Evolutionary conservation across 2,113 vertebrate species (phyloP).

Genomic region (Rhinolophus ferrumequinum): DNA sequence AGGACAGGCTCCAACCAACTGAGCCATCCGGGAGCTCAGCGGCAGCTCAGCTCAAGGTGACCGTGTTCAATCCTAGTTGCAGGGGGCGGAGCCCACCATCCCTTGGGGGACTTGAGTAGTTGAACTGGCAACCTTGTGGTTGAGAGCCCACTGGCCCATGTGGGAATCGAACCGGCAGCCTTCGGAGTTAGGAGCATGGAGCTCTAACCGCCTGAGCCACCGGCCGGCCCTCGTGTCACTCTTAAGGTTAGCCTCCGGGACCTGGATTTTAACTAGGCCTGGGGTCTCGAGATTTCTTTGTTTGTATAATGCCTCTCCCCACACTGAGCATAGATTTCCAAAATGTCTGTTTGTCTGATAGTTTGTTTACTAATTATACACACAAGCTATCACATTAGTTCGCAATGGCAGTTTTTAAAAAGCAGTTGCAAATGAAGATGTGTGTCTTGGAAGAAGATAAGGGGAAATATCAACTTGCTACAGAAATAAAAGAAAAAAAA

Average conservation of each 20-base stretch:
- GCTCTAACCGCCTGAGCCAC: too few species aligned
- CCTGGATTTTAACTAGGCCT: not conserved
- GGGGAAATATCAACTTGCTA: conserved; percentile 91
- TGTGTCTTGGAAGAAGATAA: conserved; percentile 93
- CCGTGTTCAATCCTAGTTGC: too few species aligned
- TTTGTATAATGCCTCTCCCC: not conserved
- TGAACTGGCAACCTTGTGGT: too few species aligned
- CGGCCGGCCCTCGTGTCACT: not conserved
- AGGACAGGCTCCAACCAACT: too few species aligned
- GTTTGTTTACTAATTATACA: not conserved
- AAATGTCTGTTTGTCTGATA: not conserved
- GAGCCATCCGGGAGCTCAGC: too few species aligned
- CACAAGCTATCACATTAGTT: not conserved
- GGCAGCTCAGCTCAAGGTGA: too few species aligned
- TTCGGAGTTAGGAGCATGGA: too few species aligned
- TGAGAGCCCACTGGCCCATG: too few species aligned
- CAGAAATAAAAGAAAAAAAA: conserved; percentile 96
- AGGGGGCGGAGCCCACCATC: too few species aligned
- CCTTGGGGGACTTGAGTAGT: too few species aligned
- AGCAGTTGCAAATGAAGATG: conserved; percentile 93
- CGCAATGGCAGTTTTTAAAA: conserved; percentile 88
- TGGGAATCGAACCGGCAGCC: too few species aligned
- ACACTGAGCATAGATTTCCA: not conserved
- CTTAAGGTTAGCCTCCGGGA: not conserved
- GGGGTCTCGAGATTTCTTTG: not conserved